Conservation (phyloP, 2,113 vertebrate genomes). For the Scomber colias region DNA sequence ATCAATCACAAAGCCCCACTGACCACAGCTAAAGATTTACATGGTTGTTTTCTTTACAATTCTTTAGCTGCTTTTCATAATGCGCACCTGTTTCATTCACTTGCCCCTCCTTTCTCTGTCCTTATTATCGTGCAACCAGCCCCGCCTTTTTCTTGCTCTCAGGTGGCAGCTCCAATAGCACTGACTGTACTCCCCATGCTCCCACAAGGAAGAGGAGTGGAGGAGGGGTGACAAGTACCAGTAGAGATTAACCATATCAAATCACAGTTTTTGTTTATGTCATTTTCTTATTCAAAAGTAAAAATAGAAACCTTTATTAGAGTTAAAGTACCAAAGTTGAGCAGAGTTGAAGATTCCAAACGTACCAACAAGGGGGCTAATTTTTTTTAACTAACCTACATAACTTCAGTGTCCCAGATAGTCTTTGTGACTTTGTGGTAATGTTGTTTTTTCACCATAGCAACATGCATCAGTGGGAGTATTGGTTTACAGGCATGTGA, state of each 20-base stretch:
- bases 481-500: slow-evolving; percentile 55
- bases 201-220: not conserved
- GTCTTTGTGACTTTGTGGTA: not conserved
- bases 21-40: not conserved
- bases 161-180: slow-evolving; percentile 59
- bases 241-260: not conserved
- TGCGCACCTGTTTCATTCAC: slow-evolving; percentile 23
- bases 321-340: not conserved
- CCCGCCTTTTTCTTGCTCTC: slow-evolving; percentile 45
- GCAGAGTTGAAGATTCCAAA: not conserved
- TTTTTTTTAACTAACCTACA: not conserved
- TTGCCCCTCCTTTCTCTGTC: not conserved
- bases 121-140: not conserved
- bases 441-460: not conserved
- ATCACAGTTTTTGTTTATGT: not conserved
- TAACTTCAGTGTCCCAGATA: not conserved
- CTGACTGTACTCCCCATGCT: slow-evolving; percentile 8
- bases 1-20: slow-evolving; percentile 20
- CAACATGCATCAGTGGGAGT: slow-evolving; percentile 30
- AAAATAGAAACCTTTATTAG: not conserved
- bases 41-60: slow-evolving; percentile 25
- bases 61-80: slow-evolving; percentile 46
- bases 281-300: not conserved
- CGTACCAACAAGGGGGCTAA: not conserved
- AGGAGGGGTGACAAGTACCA: slow-evolving; percentile 29